These are phyloP conservation scores for Bungarus multicinctus DNA, from an alignment of 2,113 vertebrate species.

Conservation along the genomic window DNA sequence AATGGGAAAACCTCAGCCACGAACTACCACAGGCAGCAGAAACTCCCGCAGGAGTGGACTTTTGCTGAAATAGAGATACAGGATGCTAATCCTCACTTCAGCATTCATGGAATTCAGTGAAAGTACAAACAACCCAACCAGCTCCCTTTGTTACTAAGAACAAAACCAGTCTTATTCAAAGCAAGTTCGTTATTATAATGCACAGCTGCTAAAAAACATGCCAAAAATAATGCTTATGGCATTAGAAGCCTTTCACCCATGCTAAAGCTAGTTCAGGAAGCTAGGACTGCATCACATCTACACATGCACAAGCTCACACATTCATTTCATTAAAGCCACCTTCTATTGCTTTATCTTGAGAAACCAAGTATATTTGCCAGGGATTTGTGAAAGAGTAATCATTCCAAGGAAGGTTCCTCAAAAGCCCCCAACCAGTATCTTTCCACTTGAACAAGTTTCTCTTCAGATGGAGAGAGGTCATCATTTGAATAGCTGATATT, in stretches of 20 bases:
- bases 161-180: slow-evolving; percentile 6
- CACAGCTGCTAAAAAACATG: background rate
- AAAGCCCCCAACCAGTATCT: background rate
- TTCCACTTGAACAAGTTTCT: background rate
- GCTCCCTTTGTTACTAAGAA: background rate
- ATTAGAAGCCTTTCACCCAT: background rate
- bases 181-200: background rate
- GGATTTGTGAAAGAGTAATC: background rate
- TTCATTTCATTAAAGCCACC: background rate
- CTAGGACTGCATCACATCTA: background rate
- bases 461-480: background rate
- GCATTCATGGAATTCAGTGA: slow-evolving; percentile 22
- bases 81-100: background rate
- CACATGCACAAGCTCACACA: background rate
- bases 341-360: background rate
- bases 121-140: slow-evolving; percentile 2
- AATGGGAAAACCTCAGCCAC: slow-evolving; percentile 1
- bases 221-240: background rate
- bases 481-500: background rate
- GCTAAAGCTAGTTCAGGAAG: background rate
- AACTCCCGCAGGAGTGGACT: background rate
- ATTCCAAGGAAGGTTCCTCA: background rate
- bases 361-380: rapidly evolving
- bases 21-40: background rate
- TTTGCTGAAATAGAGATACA: background rate